Evolutionary conservation across 2,113 vertebrate genomes (phyloP).

Genomic region (Psittacula cyanocephala): DNA sequence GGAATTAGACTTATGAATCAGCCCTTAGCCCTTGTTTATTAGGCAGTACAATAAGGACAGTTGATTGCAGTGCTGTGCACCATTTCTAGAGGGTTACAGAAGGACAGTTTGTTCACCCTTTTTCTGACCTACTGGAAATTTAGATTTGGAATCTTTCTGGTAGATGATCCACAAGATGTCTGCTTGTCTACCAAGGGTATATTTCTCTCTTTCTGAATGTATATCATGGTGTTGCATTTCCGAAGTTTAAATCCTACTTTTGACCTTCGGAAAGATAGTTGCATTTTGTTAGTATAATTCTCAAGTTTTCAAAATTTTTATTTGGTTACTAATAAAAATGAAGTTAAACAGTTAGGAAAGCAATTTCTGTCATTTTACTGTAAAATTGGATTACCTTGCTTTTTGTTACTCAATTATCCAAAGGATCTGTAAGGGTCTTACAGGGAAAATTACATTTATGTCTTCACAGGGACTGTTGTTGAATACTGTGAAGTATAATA

Average conservation of each 20-base stretch:
- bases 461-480: not conserved
- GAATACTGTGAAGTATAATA: not conserved
- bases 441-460: not conserved
- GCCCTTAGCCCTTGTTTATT: not conserved
- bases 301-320: not conserved
- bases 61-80: not conserved
- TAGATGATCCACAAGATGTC: not conserved
- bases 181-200: not conserved
- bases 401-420: not conserved
- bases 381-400: not conserved
- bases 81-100: not conserved
- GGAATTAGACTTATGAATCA: not conserved
- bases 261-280: not conserved
- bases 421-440: not conserved
- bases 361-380: not conserved
- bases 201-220: not conserved
- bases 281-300: not conserved
- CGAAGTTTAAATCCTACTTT: not conserved
- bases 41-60: not conserved
- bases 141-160: not conserved
- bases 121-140: not conserved
- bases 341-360: not conserved
- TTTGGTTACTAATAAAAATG: not conserved
- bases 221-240: not conserved
- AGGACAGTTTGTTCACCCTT: not conserved